phyloP scores from a whole-genome alignment of 2,888 invertebrate genomes.

The Rhodophaea formosa region DNA sequence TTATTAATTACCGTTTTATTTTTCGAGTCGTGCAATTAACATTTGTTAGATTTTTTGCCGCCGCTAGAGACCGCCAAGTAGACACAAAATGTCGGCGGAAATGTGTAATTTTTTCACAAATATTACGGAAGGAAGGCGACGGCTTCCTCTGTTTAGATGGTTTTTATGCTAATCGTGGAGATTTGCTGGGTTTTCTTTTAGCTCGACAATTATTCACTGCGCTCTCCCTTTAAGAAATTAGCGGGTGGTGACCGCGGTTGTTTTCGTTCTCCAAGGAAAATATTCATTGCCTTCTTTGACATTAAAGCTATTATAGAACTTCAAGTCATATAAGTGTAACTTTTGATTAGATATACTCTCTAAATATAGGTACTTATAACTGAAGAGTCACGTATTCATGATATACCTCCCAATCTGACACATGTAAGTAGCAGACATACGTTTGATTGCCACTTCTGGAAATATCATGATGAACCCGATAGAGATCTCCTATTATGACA shows the following conservation, averaged over 20 bases:
- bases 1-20: constrained; percentile 71
- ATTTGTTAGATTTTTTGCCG: constrained; percentile 61
- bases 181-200: constrained; percentile 74
- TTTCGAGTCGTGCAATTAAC: constrained; percentile 66
- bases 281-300: background rate
- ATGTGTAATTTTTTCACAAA: constrained; percentile 77
- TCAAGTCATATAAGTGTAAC: background rate
- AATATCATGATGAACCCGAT: too few relatives aligned
- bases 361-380: too few relatives aligned
- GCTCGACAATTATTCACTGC: constrained; percentile 71
- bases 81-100: constrained; percentile 74
- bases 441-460: too few relatives aligned
- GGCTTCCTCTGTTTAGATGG: constrained; percentile 76
- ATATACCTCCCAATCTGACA: too few relatives aligned
- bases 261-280: background rate
- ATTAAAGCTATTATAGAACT: background rate
- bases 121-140: constrained; percentile 77
- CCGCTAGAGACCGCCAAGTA: constrained; percentile 47
- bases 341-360: too few relatives aligned
- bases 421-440: too few relatives aligned
- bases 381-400: too few relatives aligned
- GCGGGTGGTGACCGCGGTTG: constrained; percentile 33
- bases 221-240: constrained; percentile 62
- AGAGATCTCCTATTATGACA: too few relatives aligned
- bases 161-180: constrained; percentile 78